phyloP scores from a whole-genome alignment of 2,888 invertebrate species.

The Cheiracanthium punctorium region DNA sequence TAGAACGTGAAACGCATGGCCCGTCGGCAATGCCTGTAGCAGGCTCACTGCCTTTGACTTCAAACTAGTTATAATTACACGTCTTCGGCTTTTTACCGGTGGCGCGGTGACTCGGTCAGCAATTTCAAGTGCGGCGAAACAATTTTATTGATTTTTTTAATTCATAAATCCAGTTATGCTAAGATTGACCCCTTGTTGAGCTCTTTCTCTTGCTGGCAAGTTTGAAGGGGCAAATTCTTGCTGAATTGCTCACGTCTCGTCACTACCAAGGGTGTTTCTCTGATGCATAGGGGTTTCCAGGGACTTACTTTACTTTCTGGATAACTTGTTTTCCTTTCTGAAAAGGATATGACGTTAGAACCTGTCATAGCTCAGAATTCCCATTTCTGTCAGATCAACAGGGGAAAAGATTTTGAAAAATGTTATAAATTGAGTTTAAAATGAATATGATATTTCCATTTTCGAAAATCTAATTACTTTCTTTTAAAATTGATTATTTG shows the following conservation, averaged over 20 bases:
- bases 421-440: no score
- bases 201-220: background rate
- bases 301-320: no score
- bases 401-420: no score
- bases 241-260: background rate
- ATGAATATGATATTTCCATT: no score
- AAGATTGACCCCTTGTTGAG: constrained; percentile 36
- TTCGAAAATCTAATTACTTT: no score
- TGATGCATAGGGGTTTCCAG: background rate
- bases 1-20: constrained; percentile 2
- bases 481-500: no score
- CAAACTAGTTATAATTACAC: constrained; percentile 47
- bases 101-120: constrained; percentile 35
- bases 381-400: no score
- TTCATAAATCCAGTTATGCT: constrained; percentile 47
- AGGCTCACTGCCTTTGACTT: constrained; percentile 23
- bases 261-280: background rate
- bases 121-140: constrained; percentile 36
- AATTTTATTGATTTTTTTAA: constrained; percentile 38
- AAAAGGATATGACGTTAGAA: no score
- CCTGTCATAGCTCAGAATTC: no score
- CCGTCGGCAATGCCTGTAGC: constrained; percentile 21
- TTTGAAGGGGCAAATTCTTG: constrained; percentile 7
- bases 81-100: constrained; percentile 28
- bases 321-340: no score